Conservation (phyloP, 1,140 invertebrate species). For the Sycophila sp. region DNA sequence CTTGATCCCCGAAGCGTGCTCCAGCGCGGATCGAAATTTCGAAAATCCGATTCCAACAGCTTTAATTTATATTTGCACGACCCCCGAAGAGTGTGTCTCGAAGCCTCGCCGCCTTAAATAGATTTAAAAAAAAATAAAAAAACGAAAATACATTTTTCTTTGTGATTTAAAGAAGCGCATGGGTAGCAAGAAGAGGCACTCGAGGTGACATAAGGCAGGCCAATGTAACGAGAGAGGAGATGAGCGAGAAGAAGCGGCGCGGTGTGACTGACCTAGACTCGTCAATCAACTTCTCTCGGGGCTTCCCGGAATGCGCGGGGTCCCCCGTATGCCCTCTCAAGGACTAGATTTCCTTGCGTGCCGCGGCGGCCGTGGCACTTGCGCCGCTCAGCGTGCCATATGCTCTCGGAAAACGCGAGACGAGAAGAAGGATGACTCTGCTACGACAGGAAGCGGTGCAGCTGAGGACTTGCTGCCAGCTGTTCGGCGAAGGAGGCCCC, state of each 20-base stretch:
- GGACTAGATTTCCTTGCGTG: slow-evolving; percentile 30
- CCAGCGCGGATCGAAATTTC: too few species aligned
- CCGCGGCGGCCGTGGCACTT: too few species aligned
- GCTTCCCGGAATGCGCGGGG: slow-evolving; percentile 24
- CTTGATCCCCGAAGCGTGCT: too few species aligned
- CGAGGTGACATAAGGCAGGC: background rate
- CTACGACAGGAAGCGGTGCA: slow-evolving; percentile 40
- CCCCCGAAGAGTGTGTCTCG: too few species aligned
- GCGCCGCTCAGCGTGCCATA: slow-evolving; percentile 7
- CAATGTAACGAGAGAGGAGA: background rate
- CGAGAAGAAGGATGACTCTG: slow-evolving; percentile 15
- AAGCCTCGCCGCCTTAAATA: too few species aligned
- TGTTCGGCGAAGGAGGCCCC: background rate
- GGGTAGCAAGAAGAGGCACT: too few species aligned
- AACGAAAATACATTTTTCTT: too few species aligned
- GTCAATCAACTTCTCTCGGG: slow-evolving; percentile 35
- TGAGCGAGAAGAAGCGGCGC: background rate
- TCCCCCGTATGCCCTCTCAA: slow-evolving; percentile 15
- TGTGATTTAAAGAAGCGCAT: too few species aligned
- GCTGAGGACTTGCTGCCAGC: slow-evolving; percentile 3
- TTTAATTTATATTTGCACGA: too few species aligned
- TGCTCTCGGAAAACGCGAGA: slow-evolving; percentile 13
- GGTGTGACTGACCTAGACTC: slow-evolving; percentile 29
- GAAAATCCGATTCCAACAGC: too few species aligned
- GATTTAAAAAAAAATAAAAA: too few species aligned